phyloP scores from a whole-genome alignment of 2,797 vertebrate genomes.

The Chiloscyllium punctatum region DNA sequence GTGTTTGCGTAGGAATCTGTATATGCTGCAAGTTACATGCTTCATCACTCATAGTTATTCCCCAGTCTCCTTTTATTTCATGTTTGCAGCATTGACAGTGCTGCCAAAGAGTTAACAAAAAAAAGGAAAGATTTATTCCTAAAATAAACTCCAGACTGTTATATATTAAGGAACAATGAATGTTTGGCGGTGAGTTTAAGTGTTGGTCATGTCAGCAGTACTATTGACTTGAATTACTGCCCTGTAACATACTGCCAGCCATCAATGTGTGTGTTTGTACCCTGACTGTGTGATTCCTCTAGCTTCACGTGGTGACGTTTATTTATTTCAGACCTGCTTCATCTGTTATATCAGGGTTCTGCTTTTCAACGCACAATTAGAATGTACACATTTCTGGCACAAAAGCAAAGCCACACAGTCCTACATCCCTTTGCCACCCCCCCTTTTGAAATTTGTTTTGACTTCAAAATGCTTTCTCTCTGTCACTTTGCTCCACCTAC shows the following conservation, averaged over 20 bases:
- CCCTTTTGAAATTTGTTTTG: background rate
- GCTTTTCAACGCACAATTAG: slow-evolving; percentile 4
- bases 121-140: slow-evolving; percentile 17
- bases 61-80: background rate
- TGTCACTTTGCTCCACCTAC: background rate
- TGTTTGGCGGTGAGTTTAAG: slow-evolving; percentile 17
- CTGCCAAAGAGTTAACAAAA: background rate
- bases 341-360: slow-evolving; percentile 10
- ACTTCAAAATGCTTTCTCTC: background rate
- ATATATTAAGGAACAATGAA: background rate
- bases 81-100: background rate
- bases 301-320: slow-evolving; percentile 19
- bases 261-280: background rate
- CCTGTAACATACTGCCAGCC: background rate
- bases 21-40: background rate
- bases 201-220: slow-evolving; percentile 24
- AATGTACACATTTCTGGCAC: background rate
- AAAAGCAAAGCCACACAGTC: background rate
- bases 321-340: slow-evolving; percentile 15
- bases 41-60: background rate
- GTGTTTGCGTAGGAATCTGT: too few relatives aligned
- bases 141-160: slow-evolving; percentile 27
- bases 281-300: background rate
- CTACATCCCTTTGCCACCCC: background rate
- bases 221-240: slow-evolving; percentile 22